A percentile compares a stretch with the other conserved stretches of the same genome.
Conservation (phyloP, 2,888 invertebrate genomes). For the Drosophila suboccidentalis region DNA sequence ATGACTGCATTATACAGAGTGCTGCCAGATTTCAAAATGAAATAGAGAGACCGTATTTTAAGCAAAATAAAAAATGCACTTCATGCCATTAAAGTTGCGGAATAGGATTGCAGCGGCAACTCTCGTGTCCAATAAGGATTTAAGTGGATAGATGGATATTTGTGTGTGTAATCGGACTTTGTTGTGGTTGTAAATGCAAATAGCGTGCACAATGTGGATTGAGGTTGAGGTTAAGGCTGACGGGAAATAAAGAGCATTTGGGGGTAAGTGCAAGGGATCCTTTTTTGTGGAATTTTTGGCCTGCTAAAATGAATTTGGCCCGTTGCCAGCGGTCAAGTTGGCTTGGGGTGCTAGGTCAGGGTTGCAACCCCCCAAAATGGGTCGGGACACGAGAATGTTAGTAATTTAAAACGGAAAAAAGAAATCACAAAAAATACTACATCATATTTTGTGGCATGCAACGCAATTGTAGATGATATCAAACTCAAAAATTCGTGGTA, state of each 20-base stretch:
- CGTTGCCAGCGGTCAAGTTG: constrained; percentile 52
- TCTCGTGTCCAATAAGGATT: constrained; percentile 5
- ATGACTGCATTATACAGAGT: background rate
- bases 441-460: constrained; percentile 33
- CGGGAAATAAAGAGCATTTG: background rate
- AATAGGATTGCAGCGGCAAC: background rate
- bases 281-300: constrained; percentile 51
- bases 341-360: constrained; percentile 54
- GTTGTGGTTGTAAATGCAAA: constrained; percentile 62
- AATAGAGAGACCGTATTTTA: background rate
- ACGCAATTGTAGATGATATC: constrained; percentile 18
- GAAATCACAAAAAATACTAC: constrained; percentile 6
- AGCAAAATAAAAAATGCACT: background rate
- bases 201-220: constrained; percentile 17
- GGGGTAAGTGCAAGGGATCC: constrained; percentile 28
- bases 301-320: constrained; percentile 56
- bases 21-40: background rate
- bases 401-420: constrained; percentile 10
- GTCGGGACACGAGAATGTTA: constrained; percentile 11
- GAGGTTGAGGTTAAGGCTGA: constrained; percentile 1
- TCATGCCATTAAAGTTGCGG: background rate
- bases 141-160: constrained; percentile 11
- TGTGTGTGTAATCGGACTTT: constrained; percentile 55
- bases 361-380: constrained; percentile 23
- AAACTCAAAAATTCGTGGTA: constrained; percentile 23